Conservation (phyloP, 2,113 vertebrate genomes). For the Cacatua alba region DNA sequence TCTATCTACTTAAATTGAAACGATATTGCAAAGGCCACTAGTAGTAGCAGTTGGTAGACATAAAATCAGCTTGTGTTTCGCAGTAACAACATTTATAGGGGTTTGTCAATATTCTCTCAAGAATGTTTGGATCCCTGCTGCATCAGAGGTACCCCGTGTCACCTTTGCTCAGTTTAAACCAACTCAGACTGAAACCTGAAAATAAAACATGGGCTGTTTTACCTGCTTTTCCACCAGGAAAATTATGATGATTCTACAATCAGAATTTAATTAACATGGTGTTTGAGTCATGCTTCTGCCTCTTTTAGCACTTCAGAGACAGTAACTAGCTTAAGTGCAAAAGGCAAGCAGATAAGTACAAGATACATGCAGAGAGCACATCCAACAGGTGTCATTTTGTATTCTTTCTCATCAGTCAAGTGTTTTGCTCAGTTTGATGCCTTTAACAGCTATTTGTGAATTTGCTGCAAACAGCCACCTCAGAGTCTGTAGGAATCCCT, state of each 20-base stretch:
- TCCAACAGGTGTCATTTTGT: neutral
- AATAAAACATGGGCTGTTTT: neutral
- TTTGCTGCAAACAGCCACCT: neutral
- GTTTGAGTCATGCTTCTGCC: neutral
- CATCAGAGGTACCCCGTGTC: neutral
- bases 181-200: neutral
- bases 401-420: neutral
- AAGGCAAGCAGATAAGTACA: neutral
- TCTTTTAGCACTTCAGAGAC: neutral
- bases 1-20: neutral
- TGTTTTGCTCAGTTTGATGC: neutral
- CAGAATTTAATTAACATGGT: neutral
- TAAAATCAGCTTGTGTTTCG: neutral
- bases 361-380: neutral
- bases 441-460: neutral
- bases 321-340: neutral
- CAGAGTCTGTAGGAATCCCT: neutral
- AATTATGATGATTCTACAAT: neutral
- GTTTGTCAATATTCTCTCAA: neutral
- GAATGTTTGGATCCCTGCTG: neutral
- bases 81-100: neutral
- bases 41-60: neutral
- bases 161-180: neutral
- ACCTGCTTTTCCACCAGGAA: neutral
- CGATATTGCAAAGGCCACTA: neutral